A percentile compares a stretch with the other conserved stretches of the same genome.
phyloP scores from a whole-genome alignment of 2,888 invertebrate species.

The Temnothorax rugatulus region DNA sequence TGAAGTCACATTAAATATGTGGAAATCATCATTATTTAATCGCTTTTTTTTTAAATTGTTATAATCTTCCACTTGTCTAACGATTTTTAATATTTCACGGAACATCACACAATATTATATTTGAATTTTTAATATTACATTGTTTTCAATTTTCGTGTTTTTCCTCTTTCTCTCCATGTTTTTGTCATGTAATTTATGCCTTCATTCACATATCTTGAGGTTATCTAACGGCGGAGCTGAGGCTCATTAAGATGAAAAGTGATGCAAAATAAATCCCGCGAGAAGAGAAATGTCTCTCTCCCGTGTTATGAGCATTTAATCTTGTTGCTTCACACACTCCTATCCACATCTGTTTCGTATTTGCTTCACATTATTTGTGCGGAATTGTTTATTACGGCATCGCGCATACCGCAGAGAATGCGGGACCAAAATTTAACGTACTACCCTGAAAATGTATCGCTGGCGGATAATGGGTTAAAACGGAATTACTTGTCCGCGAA shows the following conservation, averaged over 20 bases:
- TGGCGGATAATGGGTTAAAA: constrained; percentile 3
- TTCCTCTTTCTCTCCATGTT: background rate
- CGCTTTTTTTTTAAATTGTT: background rate
- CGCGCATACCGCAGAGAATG: background rate
- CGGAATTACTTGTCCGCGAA: constrained; percentile 34
- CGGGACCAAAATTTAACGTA: constrained; percentile 20
- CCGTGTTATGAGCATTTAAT: constrained; percentile 2
- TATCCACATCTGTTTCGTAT: background rate
- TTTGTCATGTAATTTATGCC: background rate
- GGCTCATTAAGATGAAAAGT: constrained; percentile 1
- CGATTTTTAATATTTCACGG: background rate
- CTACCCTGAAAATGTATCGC: constrained; percentile 12
- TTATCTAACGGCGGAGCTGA: background rate
- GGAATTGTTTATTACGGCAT: constrained; percentile 10
- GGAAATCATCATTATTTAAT: background rate
- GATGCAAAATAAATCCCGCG: background rate
- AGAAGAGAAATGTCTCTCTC: background rate
- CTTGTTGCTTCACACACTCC: background rate
- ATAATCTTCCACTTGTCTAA: background rate
- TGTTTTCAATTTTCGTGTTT: background rate
- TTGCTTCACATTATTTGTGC: constrained; percentile 8
- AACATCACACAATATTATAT: background rate
- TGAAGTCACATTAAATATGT: background rate
- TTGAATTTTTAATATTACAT: background rate
- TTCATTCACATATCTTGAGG: background rate